These are phyloP conservation scores for Drosophila mauritiana DNA, from an alignment of 1,140 invertebrate species.

Conservation along the genomic window DNA sequence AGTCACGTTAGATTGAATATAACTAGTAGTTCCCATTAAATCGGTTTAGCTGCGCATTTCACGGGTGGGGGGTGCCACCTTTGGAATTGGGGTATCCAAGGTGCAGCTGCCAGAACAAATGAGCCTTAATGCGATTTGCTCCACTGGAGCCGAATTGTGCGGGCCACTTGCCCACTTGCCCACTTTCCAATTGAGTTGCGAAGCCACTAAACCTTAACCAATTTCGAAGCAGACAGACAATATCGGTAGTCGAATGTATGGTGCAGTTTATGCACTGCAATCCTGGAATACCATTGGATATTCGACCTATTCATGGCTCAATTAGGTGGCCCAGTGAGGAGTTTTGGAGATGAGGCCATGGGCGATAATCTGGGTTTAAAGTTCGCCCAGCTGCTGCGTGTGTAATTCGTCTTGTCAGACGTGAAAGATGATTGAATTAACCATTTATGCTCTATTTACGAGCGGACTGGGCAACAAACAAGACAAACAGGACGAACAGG, in stretches of 20 bases:
- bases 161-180: slow-evolving; percentile 6
- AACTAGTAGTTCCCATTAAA: not conserved
- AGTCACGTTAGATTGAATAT: not conserved
- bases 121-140: slow-evolving; percentile 80
- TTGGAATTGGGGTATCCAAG: not conserved
- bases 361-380: slow-evolving; percentile 12
- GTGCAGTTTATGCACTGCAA: slow-evolving; percentile 4
- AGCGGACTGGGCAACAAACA: slow-evolving; percentile 35
- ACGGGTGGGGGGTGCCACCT: not conserved
- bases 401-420: slow-evolving; percentile 60
- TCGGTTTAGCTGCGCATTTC: too few relatives aligned
- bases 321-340: slow-evolving; percentile 19
- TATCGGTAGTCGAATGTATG: not conserved
- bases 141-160: slow-evolving; percentile 63
- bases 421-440: slow-evolving; percentile 73
- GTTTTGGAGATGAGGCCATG: not conserved
- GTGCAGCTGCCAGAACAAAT: slow-evolving; percentile 84
- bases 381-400: slow-evolving; percentile 9
- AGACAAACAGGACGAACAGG: slow-evolving; percentile 48
- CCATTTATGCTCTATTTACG: slow-evolving; percentile 70
- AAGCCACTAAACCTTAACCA: slow-evolving; percentile 71
- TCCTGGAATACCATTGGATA: slow-evolving; percentile 11
- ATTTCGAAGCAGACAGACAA: slow-evolving; percentile 21
- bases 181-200: slow-evolving; percentile 42
- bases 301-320: slow-evolving; percentile 35